Conservation (phyloP, 2,797 vertebrate species). For the Eptatretus atami region DNA sequence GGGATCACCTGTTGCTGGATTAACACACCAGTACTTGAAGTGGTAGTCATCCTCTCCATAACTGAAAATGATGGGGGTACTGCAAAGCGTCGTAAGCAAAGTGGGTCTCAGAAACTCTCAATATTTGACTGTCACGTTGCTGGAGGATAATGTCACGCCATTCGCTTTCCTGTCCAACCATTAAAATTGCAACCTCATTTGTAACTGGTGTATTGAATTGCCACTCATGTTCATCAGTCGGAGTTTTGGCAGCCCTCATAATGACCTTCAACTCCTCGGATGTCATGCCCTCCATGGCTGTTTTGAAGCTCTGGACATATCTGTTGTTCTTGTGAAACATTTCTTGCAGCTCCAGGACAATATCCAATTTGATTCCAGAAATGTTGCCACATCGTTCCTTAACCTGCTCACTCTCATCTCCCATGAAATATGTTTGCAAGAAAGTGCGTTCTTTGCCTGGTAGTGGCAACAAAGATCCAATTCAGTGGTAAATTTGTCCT, state of each 20-base stretch:
- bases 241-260: not conserved
- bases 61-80: not conserved
- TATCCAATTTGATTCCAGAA: not conserved
- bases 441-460: not conserved
- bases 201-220: not conserved
- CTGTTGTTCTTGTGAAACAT: not conserved
- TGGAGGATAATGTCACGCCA: not conserved
- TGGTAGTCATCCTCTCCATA: not conserved
- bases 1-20: too few species aligned
- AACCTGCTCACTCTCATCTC: not conserved
- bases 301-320: slow-evolving; percentile 1
- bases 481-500: not conserved
- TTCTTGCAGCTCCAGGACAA: slow-evolving; percentile 1
- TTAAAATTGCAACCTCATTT: slow-evolving; percentile 2
- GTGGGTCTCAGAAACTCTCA: not conserved
- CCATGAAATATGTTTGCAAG: not conserved
- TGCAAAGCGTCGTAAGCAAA: not conserved
- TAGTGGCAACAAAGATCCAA: not conserved
- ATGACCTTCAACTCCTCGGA: not conserved
- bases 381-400: not conserved
- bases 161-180: not conserved
- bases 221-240: not conserved
- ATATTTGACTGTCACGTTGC: not conserved
- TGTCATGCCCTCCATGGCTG: not conserved
- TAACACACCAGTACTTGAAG: not conserved